Percentiles rank a stretch among this genome's conserved stretches.
Conservation (phyloP, 1,140 invertebrate genomes). For the Hyles vespertilio region DNA sequence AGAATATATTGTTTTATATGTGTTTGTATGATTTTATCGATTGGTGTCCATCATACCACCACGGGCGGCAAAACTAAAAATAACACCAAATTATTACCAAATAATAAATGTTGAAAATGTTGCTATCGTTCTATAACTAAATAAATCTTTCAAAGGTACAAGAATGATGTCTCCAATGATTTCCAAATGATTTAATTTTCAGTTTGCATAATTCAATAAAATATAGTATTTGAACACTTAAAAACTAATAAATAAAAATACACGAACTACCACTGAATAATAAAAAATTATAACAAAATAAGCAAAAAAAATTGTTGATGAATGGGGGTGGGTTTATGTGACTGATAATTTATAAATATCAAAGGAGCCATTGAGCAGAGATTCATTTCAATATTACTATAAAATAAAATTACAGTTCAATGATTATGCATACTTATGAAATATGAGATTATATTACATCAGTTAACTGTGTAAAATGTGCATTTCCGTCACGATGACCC, state of each 20-base stretch:
- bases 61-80: conserved; percentile 67
- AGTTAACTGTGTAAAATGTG: conserved; percentile 8
- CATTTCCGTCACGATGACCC: conserved; percentile 8
- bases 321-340: conserved; percentile 64
- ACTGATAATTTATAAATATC: conserved; percentile 18
- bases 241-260: conserved; percentile 4
- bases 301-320: conserved; percentile 20
- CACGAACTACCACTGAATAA: background rate
- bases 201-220: background rate
- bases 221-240: conserved; percentile 5
- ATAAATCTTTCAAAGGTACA: background rate
- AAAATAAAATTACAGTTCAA: conserved; percentile 1
- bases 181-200: conserved; percentile 3
- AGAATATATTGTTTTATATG: conserved; percentile 36
- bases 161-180: background rate
- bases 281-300: conserved; percentile 34
- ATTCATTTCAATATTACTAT: conserved; percentile 30
- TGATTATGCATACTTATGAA: background rate
- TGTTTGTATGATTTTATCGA: conserved; percentile 34
- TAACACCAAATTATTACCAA: conserved; percentile 22
- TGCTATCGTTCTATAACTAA: too few relatives aligned
- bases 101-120: too few relatives aligned
- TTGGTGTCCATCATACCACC: conserved; percentile 53
- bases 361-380: conserved; percentile 50
- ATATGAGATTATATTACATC: background rate